Evolutionary conservation across 2,888 invertebrate species (phyloP).

Genomic region (Acanthopleura granulata): DNA sequence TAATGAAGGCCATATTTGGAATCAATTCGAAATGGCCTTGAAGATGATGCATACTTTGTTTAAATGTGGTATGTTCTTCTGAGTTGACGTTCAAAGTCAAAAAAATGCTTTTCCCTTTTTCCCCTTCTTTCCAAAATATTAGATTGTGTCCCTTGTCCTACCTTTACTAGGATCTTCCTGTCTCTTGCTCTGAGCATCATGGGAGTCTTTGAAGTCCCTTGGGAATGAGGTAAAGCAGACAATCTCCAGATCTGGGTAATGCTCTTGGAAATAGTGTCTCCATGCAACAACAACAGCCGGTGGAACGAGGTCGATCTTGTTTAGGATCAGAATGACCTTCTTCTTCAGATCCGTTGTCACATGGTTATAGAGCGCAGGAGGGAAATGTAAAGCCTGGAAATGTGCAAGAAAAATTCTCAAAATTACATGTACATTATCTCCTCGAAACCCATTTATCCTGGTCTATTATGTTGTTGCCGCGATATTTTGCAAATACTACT

Average conservation of each 20-base stretch:
- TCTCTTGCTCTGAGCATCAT: not conserved
- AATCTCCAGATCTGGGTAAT: slow-evolving; percentile 81
- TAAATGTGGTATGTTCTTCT: no score
- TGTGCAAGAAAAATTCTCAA: slow-evolving; percentile 20
- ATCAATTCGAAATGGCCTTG: no score
- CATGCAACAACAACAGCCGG: slow-evolving; percentile 86
- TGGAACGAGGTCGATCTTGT: slow-evolving; percentile 92
- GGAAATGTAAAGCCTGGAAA: slow-evolving; percentile 78
- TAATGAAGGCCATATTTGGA: no score
- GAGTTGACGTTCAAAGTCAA: no score
- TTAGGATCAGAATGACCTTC: slow-evolving; percentile 87
- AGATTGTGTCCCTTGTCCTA: not conserved
- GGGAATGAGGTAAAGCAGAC: slow-evolving; percentile 89
- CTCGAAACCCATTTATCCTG: no score
- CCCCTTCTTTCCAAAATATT: no score
- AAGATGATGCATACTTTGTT: no score
- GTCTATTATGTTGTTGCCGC: no score
- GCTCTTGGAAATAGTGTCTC: slow-evolving; percentile 82
- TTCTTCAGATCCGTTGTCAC: slow-evolving; percentile 83
- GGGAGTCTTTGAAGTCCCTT: slow-evolving; percentile 22
- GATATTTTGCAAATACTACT: no score
- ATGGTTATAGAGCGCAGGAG: slow-evolving; percentile 87
- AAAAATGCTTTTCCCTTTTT: no score
- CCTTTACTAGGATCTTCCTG: slow-evolving; percentile 24
- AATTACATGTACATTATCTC: not conserved